phyloP scores from a whole-genome alignment of 1,140 invertebrate species.

The Drosophila auraria region DNA sequence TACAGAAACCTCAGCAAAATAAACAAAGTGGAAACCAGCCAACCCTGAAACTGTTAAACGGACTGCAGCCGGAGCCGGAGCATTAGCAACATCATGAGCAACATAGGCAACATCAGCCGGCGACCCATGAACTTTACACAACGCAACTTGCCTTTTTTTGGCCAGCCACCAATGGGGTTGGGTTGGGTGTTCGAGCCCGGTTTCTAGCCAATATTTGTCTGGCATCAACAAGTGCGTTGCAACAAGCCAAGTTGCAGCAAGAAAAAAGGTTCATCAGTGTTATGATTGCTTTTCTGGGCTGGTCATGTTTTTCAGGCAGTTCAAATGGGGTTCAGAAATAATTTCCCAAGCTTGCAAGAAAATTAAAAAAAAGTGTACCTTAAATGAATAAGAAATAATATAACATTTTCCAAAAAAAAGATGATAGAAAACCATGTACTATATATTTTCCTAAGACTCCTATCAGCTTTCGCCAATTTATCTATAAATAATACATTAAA shows the following conservation, averaged over 20 bases:
- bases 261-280: neutral
- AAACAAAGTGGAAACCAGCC: constrained; percentile 63
- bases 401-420: neutral
- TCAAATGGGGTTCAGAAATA: neutral
- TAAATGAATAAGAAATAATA: neutral
- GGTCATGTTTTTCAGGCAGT: neutral
- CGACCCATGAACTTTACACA: constrained; percentile 81
- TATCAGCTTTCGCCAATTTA: neutral
- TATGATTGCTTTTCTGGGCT: neutral
- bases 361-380: neutral
- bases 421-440: neutral
- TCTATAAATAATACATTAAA: no score
- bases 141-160: constrained; percentile 41
- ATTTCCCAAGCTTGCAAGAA: neutral
- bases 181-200: constrained; percentile 1
- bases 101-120: constrained; percentile 30
- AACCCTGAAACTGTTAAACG: constrained; percentile 76
- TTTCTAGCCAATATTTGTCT: neutral
- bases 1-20: constrained; percentile 26
- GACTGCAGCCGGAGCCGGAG: constrained; percentile 59
- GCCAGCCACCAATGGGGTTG: constrained; percentile 3
- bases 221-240: constrained; percentile 61
- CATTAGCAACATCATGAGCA: constrained; percentile 30
- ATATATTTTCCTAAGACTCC: neutral
- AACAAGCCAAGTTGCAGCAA: constrained; percentile 31